Percentiles rank a stretch among this genome's conserved stretches.
phyloP scores from a whole-genome alignment of 2,888 invertebrate genomes.

The Limenitis camilla region DNA sequence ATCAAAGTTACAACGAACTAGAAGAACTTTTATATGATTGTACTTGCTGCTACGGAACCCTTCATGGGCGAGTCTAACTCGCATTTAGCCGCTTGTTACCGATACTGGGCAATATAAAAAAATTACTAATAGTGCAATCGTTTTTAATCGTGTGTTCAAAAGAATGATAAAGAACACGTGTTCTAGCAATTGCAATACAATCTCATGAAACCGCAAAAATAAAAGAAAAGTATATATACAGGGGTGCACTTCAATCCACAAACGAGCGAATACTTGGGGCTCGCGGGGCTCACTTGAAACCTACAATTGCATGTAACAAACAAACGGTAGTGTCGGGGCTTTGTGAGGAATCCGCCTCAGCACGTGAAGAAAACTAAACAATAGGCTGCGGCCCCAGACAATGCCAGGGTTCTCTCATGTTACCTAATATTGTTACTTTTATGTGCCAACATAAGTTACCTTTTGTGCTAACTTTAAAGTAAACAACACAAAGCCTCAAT shows the following conservation, averaged over 20 bases:
- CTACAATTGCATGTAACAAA: conserved; percentile 71
- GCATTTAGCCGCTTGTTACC: too few species aligned
- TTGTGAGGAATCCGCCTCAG: conserved; percentile 65
- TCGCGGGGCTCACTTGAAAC: conserved; percentile 57
- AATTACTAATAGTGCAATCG: too few species aligned
- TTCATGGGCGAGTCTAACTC: too few species aligned
- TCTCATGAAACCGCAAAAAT: neutral
- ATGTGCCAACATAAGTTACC: conserved; percentile 58
- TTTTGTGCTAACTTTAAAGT: conserved; percentile 40
- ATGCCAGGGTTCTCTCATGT: conserved; percentile 59
- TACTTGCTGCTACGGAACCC: too few species aligned
- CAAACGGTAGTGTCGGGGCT: conserved; percentile 61
- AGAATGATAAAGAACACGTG: too few species aligned
- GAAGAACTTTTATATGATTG: too few species aligned
- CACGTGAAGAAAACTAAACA: conserved; percentile 72
- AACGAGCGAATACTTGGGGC: conserved; percentile 53
- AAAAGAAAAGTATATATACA: neutral
- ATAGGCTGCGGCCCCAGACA: conserved; percentile 55
- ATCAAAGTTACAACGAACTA: too few species aligned
- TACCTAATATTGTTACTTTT: conserved; percentile 70
- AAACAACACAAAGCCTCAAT: conserved; percentile 18
- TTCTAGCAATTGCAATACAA: neutral
- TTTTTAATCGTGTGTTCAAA: too few species aligned
- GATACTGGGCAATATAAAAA: too few species aligned
- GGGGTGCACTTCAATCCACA: conserved; percentile 33